Base-by-base conservation (phyloP, 2,888 invertebrate genomes). In the Aporophyla lueneburgensis region DNA sequence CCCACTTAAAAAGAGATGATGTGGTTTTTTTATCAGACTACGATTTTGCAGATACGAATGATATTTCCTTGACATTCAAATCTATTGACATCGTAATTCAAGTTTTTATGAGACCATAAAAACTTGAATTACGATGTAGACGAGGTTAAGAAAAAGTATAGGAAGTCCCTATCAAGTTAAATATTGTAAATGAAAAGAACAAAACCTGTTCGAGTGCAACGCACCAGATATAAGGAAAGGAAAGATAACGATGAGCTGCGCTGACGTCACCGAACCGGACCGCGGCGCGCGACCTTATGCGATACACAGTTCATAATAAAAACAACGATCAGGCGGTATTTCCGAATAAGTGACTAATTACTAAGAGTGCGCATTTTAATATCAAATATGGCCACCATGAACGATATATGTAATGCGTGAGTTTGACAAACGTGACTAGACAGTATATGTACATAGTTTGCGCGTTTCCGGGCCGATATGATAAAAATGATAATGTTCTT, bases 261-360 rank as follows among this genome's bases (percentile, higher is more conserved):
- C 24, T 58, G 75, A 78, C 56, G 56, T 78, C 68, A n/a, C 5
- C 21, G 5, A 16, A 66, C 2, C 46, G 24, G 46, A n/a, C 46
- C 7, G 71, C 27, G 12, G 16, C 7, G 16, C 27, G 6, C n/a
- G 33, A 9, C 21, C 43, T n/a, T n/a, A 27, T 14, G 63, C n/a
- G 62, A 12, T 12, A 1, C 67, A 10, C 33, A 49, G 70, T 16
- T 62, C 3, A 33, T 62, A 21, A 46, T 21, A 46, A 69, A n/a
- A 21, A 53, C 49, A 16, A 9, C 49, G 19, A 40, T 7, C 46
- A 51, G 33, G 19, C 19, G 12, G 19, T 24, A 14, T 40, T 67
- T 16, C 33, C 33, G n/a, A 67, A 63, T 24, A 27, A 14, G 10
- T 24, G 27, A 69, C 16, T 43, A 14, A 33, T 27, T n/a, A n/a